A percentile compares a stretch with the other conserved stretches of the same genome.
phyloP scores from a whole-genome alignment of 2,797 vertebrate species.

The Ctenopoma multispine region DNA sequence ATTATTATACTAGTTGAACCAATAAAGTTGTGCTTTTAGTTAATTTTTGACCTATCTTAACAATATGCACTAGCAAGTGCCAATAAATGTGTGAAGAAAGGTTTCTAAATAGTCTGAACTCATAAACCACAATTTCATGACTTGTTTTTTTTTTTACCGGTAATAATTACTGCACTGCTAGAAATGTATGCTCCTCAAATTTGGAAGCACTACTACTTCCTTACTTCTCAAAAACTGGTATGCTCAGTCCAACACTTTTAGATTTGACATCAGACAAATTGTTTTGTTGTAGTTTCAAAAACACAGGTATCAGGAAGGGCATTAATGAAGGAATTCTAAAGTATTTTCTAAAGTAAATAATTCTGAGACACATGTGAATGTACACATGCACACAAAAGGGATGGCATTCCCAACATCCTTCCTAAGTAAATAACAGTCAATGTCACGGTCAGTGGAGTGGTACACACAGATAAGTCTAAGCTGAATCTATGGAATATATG shows the following conservation, averaged over 20 bases:
- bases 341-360: too few species aligned
- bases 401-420: not conserved
- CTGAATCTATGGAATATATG: slow-evolving; percentile 5
- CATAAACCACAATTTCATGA: too few species aligned
- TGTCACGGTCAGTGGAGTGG: slow-evolving; percentile 17
- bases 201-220: not conserved
- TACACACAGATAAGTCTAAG: not conserved
- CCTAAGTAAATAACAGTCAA: slow-evolving; percentile 45
- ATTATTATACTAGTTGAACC: not conserved
- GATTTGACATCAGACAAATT: slow-evolving; percentile 5
- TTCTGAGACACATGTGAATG: slow-evolving; percentile 4
- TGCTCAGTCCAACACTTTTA: not conserved
- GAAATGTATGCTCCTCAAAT: not conserved
- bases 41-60: slow-evolving; percentile 24
- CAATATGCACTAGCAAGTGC: not conserved
- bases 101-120: slow-evolving; percentile 24
- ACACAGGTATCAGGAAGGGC: not conserved
- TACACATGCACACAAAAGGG: slow-evolving; percentile 1
- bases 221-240: not conserved
- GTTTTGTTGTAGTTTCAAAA: not conserved
- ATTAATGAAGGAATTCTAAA: too few species aligned
- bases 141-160: too few species aligned
- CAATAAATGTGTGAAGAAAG: slow-evolving; percentile 38
- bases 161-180: not conserved
- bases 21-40: slow-evolving; percentile 3